Base-by-base conservation (phyloP, 2,888 invertebrate genomes). In the Campaea margaritaria region DNA sequence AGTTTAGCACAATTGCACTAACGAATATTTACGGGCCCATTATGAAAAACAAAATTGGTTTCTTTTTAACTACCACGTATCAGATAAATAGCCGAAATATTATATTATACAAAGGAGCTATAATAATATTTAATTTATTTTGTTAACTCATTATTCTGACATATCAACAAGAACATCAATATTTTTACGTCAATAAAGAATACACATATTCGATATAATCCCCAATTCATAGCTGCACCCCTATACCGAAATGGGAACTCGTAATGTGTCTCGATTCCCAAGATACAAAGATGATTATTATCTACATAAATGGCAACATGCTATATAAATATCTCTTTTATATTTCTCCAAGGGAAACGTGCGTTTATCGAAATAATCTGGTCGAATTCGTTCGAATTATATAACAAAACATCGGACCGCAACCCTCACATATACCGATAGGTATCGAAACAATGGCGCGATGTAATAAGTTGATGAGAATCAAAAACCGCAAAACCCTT, bases 271-370 rank as follows among this genome's bases (percentile, higher is more conserved):
- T 77, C 75, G 74, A 77, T 81, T 82, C 72, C 74, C 73, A 71
- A 78, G 77, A 83, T 79, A 82, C 79, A 80, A 74, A 81, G 74
- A 85, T 85, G 79, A 86, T 83, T 85, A 82, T 84, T 84, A 82
- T 83, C 79, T 82, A 81, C 79, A 83, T 85, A 83, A 82, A 79
- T 78, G 75, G 74, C 72, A 70, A 74, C 72, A 78, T 72, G 72
- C 72, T 76, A 70, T 75, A 80, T 75, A 70, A 81, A 78, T 79
- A 79, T 75, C 66, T 64, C 65, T 72, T 59, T 69, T 70, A 67
- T 71, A 63, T 69, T 68, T 72, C 73, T 78, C 64, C 69, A 68
- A 68, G 72, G 58, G 53, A 76, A 75, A 70, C 71, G 61, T 73
- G 65, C 58, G 64, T 70, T 73, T 72, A 59, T 77, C 70, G 65